Evolutionary conservation across 2,888 invertebrate species (phyloP).

Genomic region (Sesamia inferens): DNA sequence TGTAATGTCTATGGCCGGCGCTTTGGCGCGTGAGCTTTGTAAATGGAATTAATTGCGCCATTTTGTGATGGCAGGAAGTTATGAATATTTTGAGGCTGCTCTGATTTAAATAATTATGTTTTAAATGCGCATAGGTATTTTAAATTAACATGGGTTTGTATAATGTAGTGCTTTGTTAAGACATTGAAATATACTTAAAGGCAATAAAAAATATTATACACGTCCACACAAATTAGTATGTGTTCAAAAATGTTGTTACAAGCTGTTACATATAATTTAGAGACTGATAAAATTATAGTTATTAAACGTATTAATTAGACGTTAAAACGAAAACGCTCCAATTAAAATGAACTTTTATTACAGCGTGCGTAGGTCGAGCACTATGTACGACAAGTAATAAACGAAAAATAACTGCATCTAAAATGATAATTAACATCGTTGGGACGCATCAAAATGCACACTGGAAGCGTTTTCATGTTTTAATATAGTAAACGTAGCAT

Average conservation of each 20-base stretch:
- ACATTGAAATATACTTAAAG: slow-evolving; percentile 25
- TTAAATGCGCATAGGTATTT: slow-evolving; percentile 50
- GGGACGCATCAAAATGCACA: slow-evolving; percentile 77
- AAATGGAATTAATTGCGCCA: slow-evolving; percentile 55
- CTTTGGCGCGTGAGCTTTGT: slow-evolving; percentile 47
- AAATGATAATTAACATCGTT: slow-evolving; percentile 80
- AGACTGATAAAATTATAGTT: slow-evolving; percentile 75
- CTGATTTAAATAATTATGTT: slow-evolving; percentile 35
- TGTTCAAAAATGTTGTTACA: slow-evolving; percentile 63
- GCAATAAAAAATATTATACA: slow-evolving; percentile 49
- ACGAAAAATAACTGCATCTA: slow-evolving; percentile 79
- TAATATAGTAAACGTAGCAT: slow-evolving; percentile 66
- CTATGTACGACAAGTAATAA: slow-evolving; percentile 80
- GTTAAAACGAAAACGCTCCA: slow-evolving; percentile 80
- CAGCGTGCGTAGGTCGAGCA: slow-evolving; percentile 63
- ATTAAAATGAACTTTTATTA: slow-evolving; percentile 84
- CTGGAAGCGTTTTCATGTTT: slow-evolving; percentile 65
- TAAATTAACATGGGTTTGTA: slow-evolving; percentile 16
- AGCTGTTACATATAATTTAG: slow-evolving; percentile 57
- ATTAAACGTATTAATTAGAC: slow-evolving; percentile 78
- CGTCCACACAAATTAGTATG: slow-evolving; percentile 60
- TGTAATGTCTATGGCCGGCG: slow-evolving; percentile 84
- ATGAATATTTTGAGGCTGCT: slow-evolving; percentile 47
- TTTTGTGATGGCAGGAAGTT: slow-evolving; percentile 46
- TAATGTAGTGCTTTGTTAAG: slow-evolving; percentile 12